phyloP scores from a whole-genome alignment of 2,888 invertebrate species.

The Drosophila setosimentum region DNA sequence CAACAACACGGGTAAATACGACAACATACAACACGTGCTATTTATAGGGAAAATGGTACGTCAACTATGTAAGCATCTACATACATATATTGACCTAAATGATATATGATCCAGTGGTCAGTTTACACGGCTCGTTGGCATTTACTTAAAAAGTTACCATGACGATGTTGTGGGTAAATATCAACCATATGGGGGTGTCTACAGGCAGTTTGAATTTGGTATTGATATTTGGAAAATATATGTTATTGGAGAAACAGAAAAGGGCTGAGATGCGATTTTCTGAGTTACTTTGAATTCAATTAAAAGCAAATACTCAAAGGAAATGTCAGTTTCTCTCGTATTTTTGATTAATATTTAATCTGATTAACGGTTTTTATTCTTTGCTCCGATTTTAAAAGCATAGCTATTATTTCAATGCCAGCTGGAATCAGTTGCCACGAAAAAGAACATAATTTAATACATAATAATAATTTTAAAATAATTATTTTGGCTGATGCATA shows the following conservation, averaged over 20 bases:
- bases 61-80: conserved; percentile 21
- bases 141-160: conserved; percentile 66
- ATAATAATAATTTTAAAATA: background rate
- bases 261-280: background rate
- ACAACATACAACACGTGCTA: conserved; percentile 67
- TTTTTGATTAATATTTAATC: background rate
- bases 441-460: background rate
- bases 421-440: background rate
- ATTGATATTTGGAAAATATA: background rate
- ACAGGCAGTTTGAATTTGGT: background rate
- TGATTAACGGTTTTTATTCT: background rate
- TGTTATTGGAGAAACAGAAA: background rate
- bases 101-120: conserved; percentile 66
- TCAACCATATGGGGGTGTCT: conserved; percentile 55
- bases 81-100: conserved; percentile 19
- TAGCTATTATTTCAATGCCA: background rate
- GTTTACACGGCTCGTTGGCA: conserved; percentile 72
- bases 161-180: conserved; percentile 70
- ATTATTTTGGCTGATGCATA: background rate
- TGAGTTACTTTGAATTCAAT: background rate
- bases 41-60: conserved; percentile 67
- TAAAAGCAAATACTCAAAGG: background rate
- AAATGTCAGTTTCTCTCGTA: background rate
- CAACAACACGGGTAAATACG: conserved; percentile 3
- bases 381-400: background rate